phyloP scores from a whole-genome alignment of 2,113 vertebrate genomes.

The Cnemophilus loriae region DNA sequence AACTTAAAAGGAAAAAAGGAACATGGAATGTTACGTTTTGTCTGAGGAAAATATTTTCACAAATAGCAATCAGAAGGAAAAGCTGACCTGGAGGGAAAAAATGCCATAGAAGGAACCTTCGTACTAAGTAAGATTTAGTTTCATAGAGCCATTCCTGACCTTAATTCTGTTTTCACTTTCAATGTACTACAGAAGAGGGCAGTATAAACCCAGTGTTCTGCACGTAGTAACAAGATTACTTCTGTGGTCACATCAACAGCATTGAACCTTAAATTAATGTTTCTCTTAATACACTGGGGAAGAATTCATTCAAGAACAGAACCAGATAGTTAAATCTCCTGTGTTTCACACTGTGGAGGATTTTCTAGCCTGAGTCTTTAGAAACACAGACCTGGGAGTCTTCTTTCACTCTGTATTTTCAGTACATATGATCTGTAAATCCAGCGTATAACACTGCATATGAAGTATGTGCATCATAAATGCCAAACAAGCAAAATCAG shows the following conservation, averaged over 20 bases:
- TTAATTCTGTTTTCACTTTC: not conserved
- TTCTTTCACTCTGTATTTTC: not conserved
- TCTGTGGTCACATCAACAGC: not conserved
- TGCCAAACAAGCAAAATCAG: not conserved
- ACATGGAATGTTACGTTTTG: not conserved
- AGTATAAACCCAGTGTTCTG: not conserved
- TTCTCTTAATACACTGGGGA: not conserved
- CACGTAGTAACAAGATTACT: not conserved
- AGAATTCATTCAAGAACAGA: not conserved
- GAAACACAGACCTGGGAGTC: not conserved
- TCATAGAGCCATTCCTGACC: not conserved
- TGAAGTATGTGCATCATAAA: not conserved
- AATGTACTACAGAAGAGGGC: constrained; percentile 37
- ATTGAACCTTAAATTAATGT: not conserved
- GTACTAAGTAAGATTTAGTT: not conserved
- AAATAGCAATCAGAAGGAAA: not conserved
- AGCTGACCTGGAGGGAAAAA: not conserved
- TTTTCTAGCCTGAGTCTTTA: not conserved
- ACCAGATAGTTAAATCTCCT: not conserved
- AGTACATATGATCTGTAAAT: not conserved
- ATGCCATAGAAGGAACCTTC: not conserved
- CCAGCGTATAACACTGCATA: not conserved
- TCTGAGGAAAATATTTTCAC: constrained; percentile 2
- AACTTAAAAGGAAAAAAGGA: constrained; percentile 26
- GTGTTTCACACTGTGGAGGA: not conserved